Conservation (phyloP, 2,888 invertebrate species). For the Epinotia bilunana region DNA sequence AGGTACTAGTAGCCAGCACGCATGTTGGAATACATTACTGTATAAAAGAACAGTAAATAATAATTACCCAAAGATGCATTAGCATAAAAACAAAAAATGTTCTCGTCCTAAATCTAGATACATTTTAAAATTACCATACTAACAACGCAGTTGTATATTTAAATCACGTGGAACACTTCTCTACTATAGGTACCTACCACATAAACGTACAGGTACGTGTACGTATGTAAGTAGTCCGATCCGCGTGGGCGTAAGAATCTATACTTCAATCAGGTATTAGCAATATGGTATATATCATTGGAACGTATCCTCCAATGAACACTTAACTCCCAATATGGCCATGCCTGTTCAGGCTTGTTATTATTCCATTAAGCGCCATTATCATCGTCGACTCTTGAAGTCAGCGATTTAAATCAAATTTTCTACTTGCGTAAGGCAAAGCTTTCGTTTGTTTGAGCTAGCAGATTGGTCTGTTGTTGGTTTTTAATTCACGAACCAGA, state of each 20-base stretch:
- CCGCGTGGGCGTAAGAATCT: slow-evolving; percentile 56
- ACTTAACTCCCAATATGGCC: slow-evolving; percentile 60
- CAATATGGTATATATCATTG: slow-evolving; percentile 58
- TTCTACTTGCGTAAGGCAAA: slow-evolving; percentile 16
- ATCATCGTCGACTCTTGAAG: slow-evolving; percentile 57
- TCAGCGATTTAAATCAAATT: slow-evolving; percentile 58
- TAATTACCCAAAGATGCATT: not conserved
- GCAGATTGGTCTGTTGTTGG: not conserved
- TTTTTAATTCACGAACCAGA: slow-evolving; percentile 22
- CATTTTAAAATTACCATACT: slow-evolving; percentile 46
- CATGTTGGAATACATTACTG: no score
- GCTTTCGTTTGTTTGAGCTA: slow-evolving; percentile 4
- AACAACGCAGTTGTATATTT: slow-evolving; percentile 45
- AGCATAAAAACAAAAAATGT: not conserved
- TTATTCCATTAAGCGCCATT: slow-evolving; percentile 57
- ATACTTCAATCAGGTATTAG: slow-evolving; percentile 52
- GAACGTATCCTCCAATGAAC: slow-evolving; percentile 56
- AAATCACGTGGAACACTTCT: slow-evolving; percentile 43
- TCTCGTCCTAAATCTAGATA: slow-evolving; percentile 7
- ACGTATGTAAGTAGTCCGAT: slow-evolving; percentile 44
- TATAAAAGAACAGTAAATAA: no score
- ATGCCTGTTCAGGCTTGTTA: slow-evolving; percentile 54
- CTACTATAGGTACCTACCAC: slow-evolving; percentile 1
- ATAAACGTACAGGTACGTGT: not conserved
- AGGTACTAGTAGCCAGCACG: no score